Evolutionary conservation across 2,113 vertebrate species (phyloP), one percentile per base, ranked within the genome.

Genomic region (Plecotus auritus): DNA sequence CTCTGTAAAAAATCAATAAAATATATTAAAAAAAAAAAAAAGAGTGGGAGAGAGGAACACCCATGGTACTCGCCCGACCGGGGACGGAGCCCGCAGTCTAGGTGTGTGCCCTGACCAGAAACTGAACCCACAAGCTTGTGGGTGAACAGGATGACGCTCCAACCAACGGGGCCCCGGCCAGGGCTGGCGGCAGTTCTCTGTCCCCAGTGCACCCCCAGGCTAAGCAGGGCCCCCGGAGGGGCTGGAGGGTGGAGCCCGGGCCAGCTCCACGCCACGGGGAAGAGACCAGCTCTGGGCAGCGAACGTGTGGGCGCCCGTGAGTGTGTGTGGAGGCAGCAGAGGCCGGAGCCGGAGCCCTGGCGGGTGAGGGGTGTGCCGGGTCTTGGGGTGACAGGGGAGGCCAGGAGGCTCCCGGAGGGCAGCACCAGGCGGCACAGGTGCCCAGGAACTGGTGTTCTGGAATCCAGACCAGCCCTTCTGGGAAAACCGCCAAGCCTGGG

Each of bases 221-320:
- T 9, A 5, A 10, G 4, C 40, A 3, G 42, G 49, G 42, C 13
- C 54, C 26, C 0, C 66, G 7, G 1, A 2, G 26, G 42, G 32
- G 49, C 64, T 2, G 6, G 83, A 42, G 1, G 61, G 90, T 3
- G 4, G 40, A 35, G 23, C 5, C 30, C 18, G 30, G 64, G 28
- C 47, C 20, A 2, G 8, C 37, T 42, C 49, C 49, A 17, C 11
- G 23, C 40, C 4, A 13, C 2, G 72, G 72, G 59, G 35, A 35
- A 22, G 1, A 12, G 54, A 26, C 80, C 23, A 2, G 23, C 26
- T 28, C 26, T 11, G 3, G 40, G 47, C 20, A 0, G 32, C 5
- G 9, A 13, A 14, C n/a, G 0, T 0, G 10, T 1, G 26, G 32
- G 77, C 9, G 0, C 26, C 54, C 7, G 4, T 0, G 14, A 16